Percentiles rank a stretch among this genome's conserved stretches.
Conservation (phyloP, 2,888 invertebrate species). For the Ligdia adustata region DNA sequence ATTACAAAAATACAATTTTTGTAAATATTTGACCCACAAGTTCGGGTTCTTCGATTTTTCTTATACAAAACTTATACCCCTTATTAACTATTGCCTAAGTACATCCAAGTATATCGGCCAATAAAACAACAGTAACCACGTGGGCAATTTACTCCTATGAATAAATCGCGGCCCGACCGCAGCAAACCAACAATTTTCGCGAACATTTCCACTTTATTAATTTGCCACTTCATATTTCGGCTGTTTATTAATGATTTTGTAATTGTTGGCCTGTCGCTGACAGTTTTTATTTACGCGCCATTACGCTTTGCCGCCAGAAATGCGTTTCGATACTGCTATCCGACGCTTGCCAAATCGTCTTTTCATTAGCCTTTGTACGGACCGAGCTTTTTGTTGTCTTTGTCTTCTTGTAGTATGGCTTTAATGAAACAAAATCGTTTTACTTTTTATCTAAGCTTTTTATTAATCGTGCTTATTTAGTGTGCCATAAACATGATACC, state of each 20-base stretch:
- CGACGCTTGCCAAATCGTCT: slow-evolving; percentile 20
- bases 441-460: background rate
- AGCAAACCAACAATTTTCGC: slow-evolving; percentile 53
- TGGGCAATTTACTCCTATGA: slow-evolving; percentile 61
- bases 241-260: slow-evolving; percentile 75
- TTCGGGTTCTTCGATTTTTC: too few relatives aligned
- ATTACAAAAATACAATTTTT: too few relatives aligned
- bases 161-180: slow-evolving; percentile 47
- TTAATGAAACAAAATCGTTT: slow-evolving; percentile 1
- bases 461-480: too few relatives aligned
- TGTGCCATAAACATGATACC: background rate
- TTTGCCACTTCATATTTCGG: slow-evolving; percentile 69
- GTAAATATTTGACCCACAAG: too few relatives aligned
- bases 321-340: slow-evolving; percentile 15
- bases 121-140: slow-evolving; percentile 43
- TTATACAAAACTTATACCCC: too few relatives aligned
- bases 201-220: slow-evolving; percentile 54
- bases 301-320: slow-evolving; percentile 38
- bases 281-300: slow-evolving; percentile 59
- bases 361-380: slow-evolving; percentile 20
- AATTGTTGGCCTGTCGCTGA: slow-evolving; percentile 64
- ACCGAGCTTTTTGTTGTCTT: slow-evolving; percentile 9
- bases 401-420: background rate
- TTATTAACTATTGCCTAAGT: too few relatives aligned
- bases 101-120: slow-evolving; percentile 30